Base-by-base conservation (phyloP, 2,888 invertebrate genomes). In the Bellardia pandia region DNA sequence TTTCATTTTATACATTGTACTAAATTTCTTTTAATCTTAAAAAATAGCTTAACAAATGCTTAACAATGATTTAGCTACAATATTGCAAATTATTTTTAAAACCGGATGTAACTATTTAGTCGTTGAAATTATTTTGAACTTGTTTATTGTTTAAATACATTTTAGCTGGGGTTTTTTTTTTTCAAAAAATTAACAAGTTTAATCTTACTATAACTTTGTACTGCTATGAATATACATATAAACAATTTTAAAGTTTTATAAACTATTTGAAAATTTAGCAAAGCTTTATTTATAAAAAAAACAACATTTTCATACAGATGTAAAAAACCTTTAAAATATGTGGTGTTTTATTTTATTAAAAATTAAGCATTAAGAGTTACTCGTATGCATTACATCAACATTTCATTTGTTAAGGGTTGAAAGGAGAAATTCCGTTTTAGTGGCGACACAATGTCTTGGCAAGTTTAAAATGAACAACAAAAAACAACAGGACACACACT, bases 401-500 rank as follows among this genome's bases (percentile, higher is more conserved):
- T 58, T 58, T 23, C 7, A 23, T 37, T 51, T 51, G 23, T 64
- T 33, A 40, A 56, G 64, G 33, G 64, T 72, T 72, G 53, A 56
- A 80, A 56, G 64, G 33, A 45, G 56, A 56, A 42, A 66, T 64
- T 64, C 16, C 23, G 6, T 5, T 64, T 14, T 16, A 13, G 30
- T 80, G 72, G 64, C 64, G 64, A 53, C 64, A 56, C 16, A 56
- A 56, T 66, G 64, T 53, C 62, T 56, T 56, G 45, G 5, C 13
- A 60, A 69, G 30, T 60, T 51, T 62, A 45, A 71, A 72, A 71
- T n/a, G 45, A 13, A 45, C 13, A 45, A 51, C 6, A 23, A 64
- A 16, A 80, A 64, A 80, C 56, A 80, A 80, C 53, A 72, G 4
- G 42, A 62, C 11, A 62, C 51, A 45, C 11, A 6, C 16, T 48